These are phyloP conservation scores for Chymomyza costata DNA, from an alignment of 1,140 invertebrate genomes.

Conservation along the genomic window DNA sequence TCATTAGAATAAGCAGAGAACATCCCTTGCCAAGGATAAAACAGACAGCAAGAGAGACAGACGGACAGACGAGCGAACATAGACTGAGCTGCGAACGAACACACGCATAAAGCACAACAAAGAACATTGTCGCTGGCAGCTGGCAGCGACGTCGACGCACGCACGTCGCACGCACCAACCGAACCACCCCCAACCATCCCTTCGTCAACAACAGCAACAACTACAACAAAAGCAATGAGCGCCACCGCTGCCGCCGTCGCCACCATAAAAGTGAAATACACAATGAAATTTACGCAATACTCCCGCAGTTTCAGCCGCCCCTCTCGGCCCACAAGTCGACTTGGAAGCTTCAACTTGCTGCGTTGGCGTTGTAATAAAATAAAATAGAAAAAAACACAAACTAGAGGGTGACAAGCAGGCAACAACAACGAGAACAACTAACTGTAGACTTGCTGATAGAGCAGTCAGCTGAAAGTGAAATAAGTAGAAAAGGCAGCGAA, in stretches of 20 bases:
- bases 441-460: constrained; percentile 36
- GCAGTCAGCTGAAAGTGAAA: constrained; percentile 61
- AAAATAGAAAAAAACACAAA: constrained; percentile 37
- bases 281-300: constrained; percentile 72
- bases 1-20: constrained; percentile 61
- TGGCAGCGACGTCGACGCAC: too few relatives aligned
- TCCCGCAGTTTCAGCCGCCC: constrained; percentile 38
- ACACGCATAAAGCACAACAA: constrained; percentile 64
- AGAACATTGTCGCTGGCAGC: too few relatives aligned
- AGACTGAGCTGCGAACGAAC: too few relatives aligned
- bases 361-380: constrained; percentile 68
- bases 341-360: constrained; percentile 58
- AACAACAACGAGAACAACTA: constrained; percentile 37
- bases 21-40: constrained; percentile 37
- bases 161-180: constrained; percentile 40
- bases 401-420: constrained; percentile 63
- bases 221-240: constrained; percentile 1
- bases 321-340: too few relatives aligned
- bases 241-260: constrained; percentile 8
- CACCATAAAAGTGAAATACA: constrained; percentile 71
- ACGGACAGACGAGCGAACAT: constrained; percentile 5
- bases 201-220: constrained; percentile 10
- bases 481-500: constrained; percentile 13
- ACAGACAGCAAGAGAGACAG: constrained; percentile 17
- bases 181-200: not conserved